phyloP scores from a whole-genome alignment of 2,113 vertebrate genomes.

The Quiscalus mexicanus region DNA sequence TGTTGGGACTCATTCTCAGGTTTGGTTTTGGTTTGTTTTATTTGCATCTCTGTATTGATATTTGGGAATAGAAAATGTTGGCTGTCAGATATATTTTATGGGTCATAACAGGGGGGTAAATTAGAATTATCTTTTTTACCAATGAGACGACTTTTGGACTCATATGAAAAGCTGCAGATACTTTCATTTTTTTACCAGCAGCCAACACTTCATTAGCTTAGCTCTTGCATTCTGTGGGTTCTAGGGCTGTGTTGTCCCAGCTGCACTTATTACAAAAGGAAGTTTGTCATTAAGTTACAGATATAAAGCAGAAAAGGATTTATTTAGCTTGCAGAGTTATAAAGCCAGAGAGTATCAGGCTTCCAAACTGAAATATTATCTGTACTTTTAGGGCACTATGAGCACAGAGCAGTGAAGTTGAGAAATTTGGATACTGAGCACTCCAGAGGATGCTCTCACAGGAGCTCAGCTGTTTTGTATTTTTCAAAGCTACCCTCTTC shows the following conservation, averaged over 20 bases:
- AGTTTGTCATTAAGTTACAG: not conserved
- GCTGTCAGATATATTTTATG: not conserved
- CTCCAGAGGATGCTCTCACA: not conserved
- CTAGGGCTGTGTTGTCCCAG: not conserved
- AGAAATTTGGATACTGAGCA: not conserved
- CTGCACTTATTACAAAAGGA: not conserved
- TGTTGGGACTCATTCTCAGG: not conserved
- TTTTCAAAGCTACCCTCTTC: not conserved
- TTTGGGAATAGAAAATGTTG: not conserved
- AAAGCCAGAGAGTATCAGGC: not conserved
- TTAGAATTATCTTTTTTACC: not conserved
- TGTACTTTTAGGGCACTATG: not conserved
- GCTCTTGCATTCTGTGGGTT: not conserved
- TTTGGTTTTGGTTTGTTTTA: not conserved
- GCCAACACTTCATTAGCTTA: not conserved
- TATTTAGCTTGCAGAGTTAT: not conserved
- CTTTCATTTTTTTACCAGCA: not conserved
- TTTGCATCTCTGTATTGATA: not conserved
- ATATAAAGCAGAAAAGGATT: not conserved
- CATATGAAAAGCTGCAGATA: not conserved
- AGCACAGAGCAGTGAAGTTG: not conserved
- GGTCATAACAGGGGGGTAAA: not conserved
- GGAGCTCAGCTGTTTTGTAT: not conserved
- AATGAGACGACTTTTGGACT: not conserved
- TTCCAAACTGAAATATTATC: not conserved